These are phyloP conservation scores for Eupithecia abbreviata DNA, from an alignment of 2,888 invertebrate species.

Conservation along the genomic window DNA sequence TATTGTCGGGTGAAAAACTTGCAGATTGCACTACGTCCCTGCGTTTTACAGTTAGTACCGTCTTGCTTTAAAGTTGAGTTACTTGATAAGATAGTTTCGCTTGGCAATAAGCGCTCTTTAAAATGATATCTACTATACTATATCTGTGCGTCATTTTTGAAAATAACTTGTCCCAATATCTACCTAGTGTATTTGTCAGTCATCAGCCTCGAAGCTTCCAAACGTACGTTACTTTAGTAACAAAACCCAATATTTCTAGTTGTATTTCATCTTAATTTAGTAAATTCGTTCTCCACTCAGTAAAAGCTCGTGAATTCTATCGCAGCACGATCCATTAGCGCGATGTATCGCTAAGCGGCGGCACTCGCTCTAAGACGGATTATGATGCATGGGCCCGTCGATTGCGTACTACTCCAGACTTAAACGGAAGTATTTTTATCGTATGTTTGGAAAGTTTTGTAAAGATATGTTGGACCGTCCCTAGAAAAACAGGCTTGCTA, in stretches of 20 bases:
- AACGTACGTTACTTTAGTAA: no score
- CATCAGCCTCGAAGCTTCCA: no score
- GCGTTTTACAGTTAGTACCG: neutral
- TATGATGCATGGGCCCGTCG: constrained; percentile 50
- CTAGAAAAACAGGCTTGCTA: neutral
- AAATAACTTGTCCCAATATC: no score
- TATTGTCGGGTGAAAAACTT: neutral
- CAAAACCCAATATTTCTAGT: neutral
- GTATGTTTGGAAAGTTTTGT: neutral
- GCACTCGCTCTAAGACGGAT: constrained; percentile 52
- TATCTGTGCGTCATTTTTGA: no score
- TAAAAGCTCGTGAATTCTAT: constrained; percentile 8
- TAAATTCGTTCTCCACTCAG: neutral
- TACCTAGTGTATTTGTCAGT: no score
- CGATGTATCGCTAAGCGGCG: constrained; percentile 50
- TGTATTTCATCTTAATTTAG: neutral
- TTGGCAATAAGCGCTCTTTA: neutral
- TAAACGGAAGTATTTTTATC: neutral
- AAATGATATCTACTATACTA: neutral
- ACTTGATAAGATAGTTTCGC: neutral
- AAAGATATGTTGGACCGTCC: neutral
- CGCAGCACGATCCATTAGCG: constrained; percentile 33
- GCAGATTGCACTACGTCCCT: neutral
- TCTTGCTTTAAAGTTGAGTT: neutral
- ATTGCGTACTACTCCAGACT: constrained; percentile 41